A percentile compares a stretch with the other conserved stretches of the same genome.
These are phyloP conservation scores for Tachysurus fulvidraco DNA, from an alignment of 2,113 vertebrate species.

Conservation along the genomic window DNA sequence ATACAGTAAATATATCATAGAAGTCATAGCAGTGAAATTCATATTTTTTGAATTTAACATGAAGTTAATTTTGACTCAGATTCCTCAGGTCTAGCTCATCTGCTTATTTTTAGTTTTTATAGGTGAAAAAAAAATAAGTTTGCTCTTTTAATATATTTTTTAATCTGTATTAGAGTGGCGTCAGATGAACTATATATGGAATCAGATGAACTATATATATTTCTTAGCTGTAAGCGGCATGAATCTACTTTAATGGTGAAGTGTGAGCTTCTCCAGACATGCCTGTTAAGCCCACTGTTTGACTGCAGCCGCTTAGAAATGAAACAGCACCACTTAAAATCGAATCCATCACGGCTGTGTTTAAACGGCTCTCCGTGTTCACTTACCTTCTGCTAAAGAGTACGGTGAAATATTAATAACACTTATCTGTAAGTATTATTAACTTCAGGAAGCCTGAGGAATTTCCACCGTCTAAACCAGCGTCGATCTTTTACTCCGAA, in stretches of 20 bases:
- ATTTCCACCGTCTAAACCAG: constrained; percentile 17
- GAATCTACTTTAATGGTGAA: constrained; percentile 13
- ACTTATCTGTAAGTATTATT: constrained; percentile 45
- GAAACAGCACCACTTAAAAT: constrained; percentile 51
- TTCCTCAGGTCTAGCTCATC: background rate
- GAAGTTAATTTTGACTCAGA: background rate
- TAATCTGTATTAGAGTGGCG: background rate
- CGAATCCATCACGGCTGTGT: constrained; percentile 48
- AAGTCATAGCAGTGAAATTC: background rate
- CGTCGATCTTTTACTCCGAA: background rate
- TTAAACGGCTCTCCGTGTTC: constrained; percentile 46
- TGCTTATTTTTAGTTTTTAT: background rate
- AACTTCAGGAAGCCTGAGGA: constrained; percentile 28
- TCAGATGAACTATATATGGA: background rate
- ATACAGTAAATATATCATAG: too few species aligned
- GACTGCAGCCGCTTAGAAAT: constrained; percentile 42
- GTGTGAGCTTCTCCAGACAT: constrained; percentile 39
- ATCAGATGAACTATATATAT: background rate
- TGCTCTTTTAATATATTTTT: background rate
- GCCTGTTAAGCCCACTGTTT: constrained; percentile 47
- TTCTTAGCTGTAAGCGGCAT: background rate
- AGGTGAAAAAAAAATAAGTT: too few species aligned
- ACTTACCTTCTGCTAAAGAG: constrained; percentile 47
- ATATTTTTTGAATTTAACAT: background rate
- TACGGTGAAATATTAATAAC: constrained; percentile 47